A percentile compares a stretch with the other conserved stretches of the same genome.
Conservation (phyloP, 2,797 vertebrate genomes). For the Phoxinus dragarum region DNA sequence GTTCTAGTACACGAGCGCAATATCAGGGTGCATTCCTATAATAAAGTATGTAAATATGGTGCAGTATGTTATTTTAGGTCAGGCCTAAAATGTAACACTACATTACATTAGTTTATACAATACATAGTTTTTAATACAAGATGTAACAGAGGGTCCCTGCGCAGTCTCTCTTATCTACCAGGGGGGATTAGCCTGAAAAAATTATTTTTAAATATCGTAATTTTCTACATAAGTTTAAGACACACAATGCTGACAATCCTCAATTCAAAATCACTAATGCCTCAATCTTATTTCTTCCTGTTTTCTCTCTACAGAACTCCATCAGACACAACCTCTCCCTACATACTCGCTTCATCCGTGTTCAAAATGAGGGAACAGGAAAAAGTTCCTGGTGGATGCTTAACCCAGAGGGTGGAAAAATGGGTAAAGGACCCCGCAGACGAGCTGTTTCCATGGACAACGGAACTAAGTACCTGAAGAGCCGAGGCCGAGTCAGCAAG, state of each 20-base stretch:
- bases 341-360: conserved; percentile 94
- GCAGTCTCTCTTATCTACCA: not conserved
- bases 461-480: conserved; percentile 90
- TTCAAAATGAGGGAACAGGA: conserved; percentile 96
- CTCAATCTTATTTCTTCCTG: not conserved
- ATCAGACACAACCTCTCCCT: conserved; percentile 97
- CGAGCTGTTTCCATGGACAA: conserved; percentile 92
- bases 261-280: not conserved
- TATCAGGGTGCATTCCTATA: not conserved
- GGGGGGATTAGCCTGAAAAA: not conserved
- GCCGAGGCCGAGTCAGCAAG: conserved; percentile 89
- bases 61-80: not conserved
- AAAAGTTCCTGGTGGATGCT: conserved; percentile 99
- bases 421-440: conserved; percentile 90
- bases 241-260: not conserved
- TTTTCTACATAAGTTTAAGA: not conserved
- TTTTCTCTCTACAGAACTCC: conserved; percentile 85
- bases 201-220: not conserved
- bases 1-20: no score
- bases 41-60: not conserved
- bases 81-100: not conserved
- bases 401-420: conserved; percentile 95
- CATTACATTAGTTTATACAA: not conserved
- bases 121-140: not conserved
- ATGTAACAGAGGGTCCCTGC: not conserved